Evolutionary conservation across 2,797 vertebrate genomes (phyloP).

Genomic region (Linurgus olivaceus): DNA sequence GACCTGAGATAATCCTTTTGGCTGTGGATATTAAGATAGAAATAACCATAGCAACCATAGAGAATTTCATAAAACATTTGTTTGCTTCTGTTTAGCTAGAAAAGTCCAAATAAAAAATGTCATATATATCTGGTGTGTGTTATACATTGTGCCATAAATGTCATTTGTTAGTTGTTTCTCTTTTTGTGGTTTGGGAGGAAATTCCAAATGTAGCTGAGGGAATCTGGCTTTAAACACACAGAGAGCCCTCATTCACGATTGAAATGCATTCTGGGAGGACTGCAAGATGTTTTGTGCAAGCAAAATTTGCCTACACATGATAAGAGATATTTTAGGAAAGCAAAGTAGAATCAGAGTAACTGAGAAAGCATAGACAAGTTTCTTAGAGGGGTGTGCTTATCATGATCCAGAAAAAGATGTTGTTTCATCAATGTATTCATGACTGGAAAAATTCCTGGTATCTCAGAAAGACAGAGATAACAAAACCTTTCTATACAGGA

Average conservation of each 20-base stretch:
- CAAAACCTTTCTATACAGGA: not conserved
- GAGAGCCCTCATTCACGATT: constrained; percentile 31
- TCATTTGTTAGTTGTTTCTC: constrained; percentile 71
- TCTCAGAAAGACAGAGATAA: not conserved
- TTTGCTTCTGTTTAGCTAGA: constrained; percentile 68
- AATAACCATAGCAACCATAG: constrained; percentile 54
- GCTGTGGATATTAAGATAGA: not conserved
- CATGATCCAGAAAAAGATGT: not conserved
- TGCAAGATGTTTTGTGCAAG: constrained; percentile 50
- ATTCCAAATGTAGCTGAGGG: constrained; percentile 65
- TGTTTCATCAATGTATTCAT: not conserved
- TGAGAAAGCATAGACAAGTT: not conserved
- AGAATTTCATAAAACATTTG: constrained; percentile 60
- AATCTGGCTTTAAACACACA: constrained; percentile 63
- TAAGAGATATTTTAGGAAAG: constrained; percentile 44
- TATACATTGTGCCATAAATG: constrained; percentile 70
- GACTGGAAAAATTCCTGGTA: not conserved
- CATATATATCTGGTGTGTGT: constrained; percentile 67
- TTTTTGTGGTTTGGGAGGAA: constrained; percentile 72
- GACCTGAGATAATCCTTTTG: constrained; percentile 35
- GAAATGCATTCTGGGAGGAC: constrained; percentile 62
- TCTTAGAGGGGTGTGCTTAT: not conserved
- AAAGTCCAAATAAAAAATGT: constrained; percentile 68
- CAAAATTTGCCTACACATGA: constrained; percentile 26
- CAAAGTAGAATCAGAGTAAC: not conserved